Percentiles rank a stretch among this genome's conserved stretches.
These are phyloP conservation scores for Morone chrysops DNA, from an alignment of 2,113 vertebrate genomes.

Conservation along the genomic window DNA sequence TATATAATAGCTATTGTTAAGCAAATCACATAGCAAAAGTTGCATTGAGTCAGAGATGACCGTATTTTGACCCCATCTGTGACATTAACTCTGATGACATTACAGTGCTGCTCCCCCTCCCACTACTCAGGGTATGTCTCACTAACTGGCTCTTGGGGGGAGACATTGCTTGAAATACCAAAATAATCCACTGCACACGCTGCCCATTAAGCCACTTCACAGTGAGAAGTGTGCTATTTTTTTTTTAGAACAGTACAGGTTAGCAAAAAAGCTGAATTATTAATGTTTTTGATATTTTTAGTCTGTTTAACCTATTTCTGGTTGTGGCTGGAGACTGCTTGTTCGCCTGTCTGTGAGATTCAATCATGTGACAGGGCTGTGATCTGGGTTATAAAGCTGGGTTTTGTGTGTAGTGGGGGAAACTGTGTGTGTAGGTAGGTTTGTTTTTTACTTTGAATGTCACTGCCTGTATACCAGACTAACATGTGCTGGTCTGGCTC, in stretches of 20 bases:
- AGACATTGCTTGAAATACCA: constrained; percentile 48
- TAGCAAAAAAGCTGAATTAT: constrained; percentile 82
- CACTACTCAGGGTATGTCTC: constrained; percentile 20
- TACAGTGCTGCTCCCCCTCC: constrained; percentile 39
- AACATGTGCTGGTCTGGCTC: constrained; percentile 12
- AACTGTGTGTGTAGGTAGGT: neutral
- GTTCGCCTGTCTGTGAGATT: constrained; percentile 78
- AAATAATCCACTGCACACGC: constrained; percentile 61
- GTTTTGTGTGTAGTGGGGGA: constrained; percentile 40
- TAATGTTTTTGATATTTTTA: constrained; percentile 85
- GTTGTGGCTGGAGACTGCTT: constrained; percentile 82
- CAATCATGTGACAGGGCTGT: constrained; percentile 77
- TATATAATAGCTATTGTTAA: neutral
- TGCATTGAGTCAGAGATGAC: constrained; percentile 37
- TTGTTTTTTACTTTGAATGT: constrained; percentile 37
- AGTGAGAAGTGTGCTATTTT: constrained; percentile 76
- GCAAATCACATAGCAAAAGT: neutral
- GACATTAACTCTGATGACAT: constrained; percentile 48
- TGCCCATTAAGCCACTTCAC: constrained; percentile 69
- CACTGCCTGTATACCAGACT: constrained; percentile 3
- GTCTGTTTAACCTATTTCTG: constrained; percentile 85
- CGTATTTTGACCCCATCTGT: constrained; percentile 45
- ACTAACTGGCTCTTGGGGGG: constrained; percentile 11
- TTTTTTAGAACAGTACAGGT: constrained; percentile 80
- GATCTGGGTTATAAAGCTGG: constrained; percentile 83